phyloP scores from a whole-genome alignment of 2,797 vertebrate species.

The Microtus californicus region DNA sequence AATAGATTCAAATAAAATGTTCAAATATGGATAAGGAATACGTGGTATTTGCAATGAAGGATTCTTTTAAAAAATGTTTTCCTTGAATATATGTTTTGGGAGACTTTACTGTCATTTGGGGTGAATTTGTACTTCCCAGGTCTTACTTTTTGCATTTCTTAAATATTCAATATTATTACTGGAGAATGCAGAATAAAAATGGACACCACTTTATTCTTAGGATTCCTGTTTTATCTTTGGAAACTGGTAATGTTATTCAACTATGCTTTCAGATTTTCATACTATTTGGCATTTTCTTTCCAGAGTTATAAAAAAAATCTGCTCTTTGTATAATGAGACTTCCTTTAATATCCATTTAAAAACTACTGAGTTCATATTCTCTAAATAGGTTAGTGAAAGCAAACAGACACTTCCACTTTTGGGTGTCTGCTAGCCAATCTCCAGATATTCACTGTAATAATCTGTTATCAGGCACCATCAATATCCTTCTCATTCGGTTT shows the following conservation, averaged over 20 bases:
- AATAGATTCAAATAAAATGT: too few relatives aligned
- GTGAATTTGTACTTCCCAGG: background rate
- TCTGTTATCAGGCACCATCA: background rate
- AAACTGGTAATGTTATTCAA: conserved; percentile 71
- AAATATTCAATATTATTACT: conserved; percentile 52
- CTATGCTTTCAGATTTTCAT: conserved; percentile 65
- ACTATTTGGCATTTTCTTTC: conserved; percentile 62
- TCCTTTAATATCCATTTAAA: conserved; percentile 69
- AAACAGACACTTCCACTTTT: background rate
- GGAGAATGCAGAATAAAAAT: conserved; percentile 45
- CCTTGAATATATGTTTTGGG: background rate
- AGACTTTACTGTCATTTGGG: background rate
- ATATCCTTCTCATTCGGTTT: background rate
- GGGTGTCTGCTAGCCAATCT: background rate
- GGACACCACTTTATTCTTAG: conserved; percentile 65
- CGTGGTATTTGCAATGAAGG: too few relatives aligned
- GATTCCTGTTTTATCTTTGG: conserved; percentile 68
- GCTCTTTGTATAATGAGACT: conserved; percentile 60
- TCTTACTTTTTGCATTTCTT: conserved; percentile 21
- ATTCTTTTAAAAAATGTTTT: background rate
- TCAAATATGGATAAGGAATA: too few relatives aligned
- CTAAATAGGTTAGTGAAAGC: conserved; percentile 41
- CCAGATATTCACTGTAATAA: background rate
- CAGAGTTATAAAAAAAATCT: conserved; percentile 75
- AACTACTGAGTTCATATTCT: conserved; percentile 50